Conservation (phyloP, 2,113 vertebrate species). For the Forbesichthys papilliferus region DNA sequence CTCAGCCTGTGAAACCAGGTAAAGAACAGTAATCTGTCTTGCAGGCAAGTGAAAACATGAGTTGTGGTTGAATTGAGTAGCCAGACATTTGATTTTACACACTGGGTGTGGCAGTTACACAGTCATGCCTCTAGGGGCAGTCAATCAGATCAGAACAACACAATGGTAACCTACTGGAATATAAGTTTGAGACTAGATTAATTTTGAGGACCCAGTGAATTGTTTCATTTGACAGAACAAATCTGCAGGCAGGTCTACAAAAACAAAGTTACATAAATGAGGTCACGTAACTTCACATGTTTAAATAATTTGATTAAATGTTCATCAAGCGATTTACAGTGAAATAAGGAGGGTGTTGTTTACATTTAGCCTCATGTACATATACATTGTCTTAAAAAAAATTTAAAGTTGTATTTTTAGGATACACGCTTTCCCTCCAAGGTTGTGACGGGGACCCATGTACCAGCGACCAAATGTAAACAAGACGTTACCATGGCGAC, state of each 20-base stretch:
- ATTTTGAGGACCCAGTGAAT: background rate
- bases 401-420: background rate
- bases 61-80: too few species aligned
- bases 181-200: background rate
- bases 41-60: slow-evolving; percentile 4
- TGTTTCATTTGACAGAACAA: background rate
- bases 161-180: too few species aligned
- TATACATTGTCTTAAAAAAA: background rate
- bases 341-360: slow-evolving; percentile 9
- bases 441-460: slow-evolving; percentile 2
- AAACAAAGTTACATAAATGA: slow-evolving; percentile 23
- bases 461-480: slow-evolving; percentile 51
- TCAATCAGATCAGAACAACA: too few species aligned
- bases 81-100: too few species aligned
- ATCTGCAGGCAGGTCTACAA: background rate
- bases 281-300: background rate
- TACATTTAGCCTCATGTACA: slow-evolving; percentile 41
- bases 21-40: slow-evolving; percentile 39
- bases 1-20: slow-evolving; percentile 69
- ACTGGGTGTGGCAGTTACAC: too few species aligned
- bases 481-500: slow-evolving; percentile 2
- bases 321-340: slow-evolving; percentile 5
- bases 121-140: too few species aligned
- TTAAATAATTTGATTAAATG: slow-evolving; percentile 24
- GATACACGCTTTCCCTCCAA: background rate